Evolutionary conservation across 2,113 vertebrate genomes (phyloP), one percentile per base, ranked within the genome.

Genomic region (Echinops telfairi): DNA sequence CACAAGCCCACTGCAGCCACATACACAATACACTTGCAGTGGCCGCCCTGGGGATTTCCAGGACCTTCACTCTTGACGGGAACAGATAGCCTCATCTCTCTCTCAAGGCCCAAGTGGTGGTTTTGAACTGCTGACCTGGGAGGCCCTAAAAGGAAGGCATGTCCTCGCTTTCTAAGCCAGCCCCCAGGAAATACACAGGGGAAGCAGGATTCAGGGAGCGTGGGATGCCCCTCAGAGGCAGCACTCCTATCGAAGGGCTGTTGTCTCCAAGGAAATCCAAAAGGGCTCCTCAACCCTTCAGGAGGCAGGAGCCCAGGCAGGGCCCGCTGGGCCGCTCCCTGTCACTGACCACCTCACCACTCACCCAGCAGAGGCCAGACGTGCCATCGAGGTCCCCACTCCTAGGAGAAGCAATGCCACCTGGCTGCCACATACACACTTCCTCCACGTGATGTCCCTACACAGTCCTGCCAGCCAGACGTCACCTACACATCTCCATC

Each of bases 251-350:
- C 64, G 64, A 57, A 38, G 38, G n/a, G 33, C 1, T 60, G 7
- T 17, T 85, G 86, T 89, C 57, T 83, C 71, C 76, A 53, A 73
- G 79, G 83, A 94, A 89, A 85, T 11, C 66, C 33, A 77, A 80
- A 76, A 0, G 19, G 43, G 73, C 87, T 73, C 53, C 60, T 83
- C 78, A 8, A 73, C 80, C 75, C 84, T 89, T 82, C 87, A 73
- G 29, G 38, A 96, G 80, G 40, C 58, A 60, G 58, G 58, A 3
- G 58, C 58, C 58, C 58, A 60, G 58, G 20, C 58, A 60, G 58
- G 58, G 9, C 57, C 71, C 14, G 14, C 22, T 71, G 0, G 86
- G 40, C 47, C 47, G 10, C 47, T 53, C 47, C 47, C 47, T 53
- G 9, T 53, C 47, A 53, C 47, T 53, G 47, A 53, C 47, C 47